Base-by-base conservation (phyloP, 2,888 invertebrate species). In the Leptopilina drosophilae region DNA sequence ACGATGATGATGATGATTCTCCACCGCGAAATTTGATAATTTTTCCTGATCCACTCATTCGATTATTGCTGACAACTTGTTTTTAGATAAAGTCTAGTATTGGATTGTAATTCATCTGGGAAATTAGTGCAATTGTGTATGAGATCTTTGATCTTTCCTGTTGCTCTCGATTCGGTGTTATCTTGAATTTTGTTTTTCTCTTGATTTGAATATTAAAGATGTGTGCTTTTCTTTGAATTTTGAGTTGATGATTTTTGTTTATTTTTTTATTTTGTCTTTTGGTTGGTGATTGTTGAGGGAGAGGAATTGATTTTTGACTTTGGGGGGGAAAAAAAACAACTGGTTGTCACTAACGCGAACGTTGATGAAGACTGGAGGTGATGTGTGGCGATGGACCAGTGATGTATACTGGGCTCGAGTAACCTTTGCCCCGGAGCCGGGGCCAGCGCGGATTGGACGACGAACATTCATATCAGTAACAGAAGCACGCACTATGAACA, bases 361-460 rank as follows among this genome's bases (percentile, higher is more conserved):
- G 83, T 85, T 84, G 84, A 86, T 84, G 82, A 84, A 87, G 88
- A 89, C 89, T 89, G 89, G 86, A 87, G 87, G 88, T 87, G 82
- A 86, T 84, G 84, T 83, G 85, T 84, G 83, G 85, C 85, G 87
- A 85, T 87, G 87, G 85, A 84, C 85, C 87, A 85, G 86, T 88
- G 85, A 87, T 88, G 89, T 84, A 85, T 82, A 85, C 86, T 87
- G 84, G 83, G 83, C 84, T 82, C 79, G 83, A 80, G 77, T 85
- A 90, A 89, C 90, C 90, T 90, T 90, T 89, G 89, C 85, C 87
- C 90, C 85, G 79, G 73, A 79, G 84, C 82, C 84, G 85, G 86
- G 83, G 86, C 87, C 84, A 85, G 82, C 84, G 85, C 87, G 84
- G 89, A 90, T 89, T 88, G 89, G 89, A 89, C 86, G 85, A 82